Evolutionary conservation across 2,113 vertebrate species (phyloP).

Genomic region (Siphamia tubifer): DNA sequence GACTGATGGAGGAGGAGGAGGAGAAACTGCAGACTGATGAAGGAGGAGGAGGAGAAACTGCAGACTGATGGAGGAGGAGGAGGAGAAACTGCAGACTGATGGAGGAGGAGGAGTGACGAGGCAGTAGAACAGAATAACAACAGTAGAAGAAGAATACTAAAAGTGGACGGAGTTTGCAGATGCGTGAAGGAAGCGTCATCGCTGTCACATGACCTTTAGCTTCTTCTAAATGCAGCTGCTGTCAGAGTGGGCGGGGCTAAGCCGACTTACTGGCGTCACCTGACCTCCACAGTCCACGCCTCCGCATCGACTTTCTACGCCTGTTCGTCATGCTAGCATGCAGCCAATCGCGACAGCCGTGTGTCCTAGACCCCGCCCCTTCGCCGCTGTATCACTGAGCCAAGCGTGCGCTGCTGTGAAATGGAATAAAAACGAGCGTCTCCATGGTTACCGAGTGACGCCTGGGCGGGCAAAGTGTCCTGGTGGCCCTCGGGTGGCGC

Average conservation of each 20-base stretch:
- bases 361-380: constrained; percentile 19
- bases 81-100: background rate
- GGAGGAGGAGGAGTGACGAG: background rate
- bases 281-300: constrained; percentile 16
- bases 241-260: constrained; percentile 4
- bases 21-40: no score
- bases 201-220: constrained; percentile 17
- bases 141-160: background rate
- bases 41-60: background rate
- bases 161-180: background rate
- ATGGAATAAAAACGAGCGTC: constrained; percentile 22
- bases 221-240: background rate
- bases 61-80: background rate
- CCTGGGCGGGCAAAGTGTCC: constrained; percentile 52
- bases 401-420: constrained; percentile 60
- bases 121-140: background rate
- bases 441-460: constrained; percentile 62
- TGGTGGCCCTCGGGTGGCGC: constrained; percentile 58
- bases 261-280: constrained; percentile 43
- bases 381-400: constrained; percentile 33
- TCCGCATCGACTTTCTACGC: constrained; percentile 50
- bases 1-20: no score
- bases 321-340: constrained; percentile 69
- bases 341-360: constrained; percentile 61
- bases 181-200: constrained; percentile 14